These are phyloP conservation scores for Dendrolimus kikuchii DNA, from an alignment of 1,140 invertebrate genomes.

Conservation along the genomic window DNA sequence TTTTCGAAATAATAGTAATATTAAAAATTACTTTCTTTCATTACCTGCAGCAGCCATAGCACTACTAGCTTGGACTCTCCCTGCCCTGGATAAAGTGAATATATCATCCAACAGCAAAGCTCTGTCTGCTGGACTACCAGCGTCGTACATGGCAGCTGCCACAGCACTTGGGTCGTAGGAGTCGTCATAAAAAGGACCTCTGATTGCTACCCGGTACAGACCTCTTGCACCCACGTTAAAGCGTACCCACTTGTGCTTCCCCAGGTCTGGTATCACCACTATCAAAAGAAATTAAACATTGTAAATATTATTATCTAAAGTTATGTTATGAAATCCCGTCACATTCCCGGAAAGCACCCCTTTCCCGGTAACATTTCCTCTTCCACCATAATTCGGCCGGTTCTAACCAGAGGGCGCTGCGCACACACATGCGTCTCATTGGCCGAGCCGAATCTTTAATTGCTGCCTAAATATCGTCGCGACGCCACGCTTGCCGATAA, in stretches of 20 bases:
- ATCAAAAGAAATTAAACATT: conserved; percentile 15
- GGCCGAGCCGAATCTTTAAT: no score
- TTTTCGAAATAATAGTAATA: neutral
- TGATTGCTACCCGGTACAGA: conserved; percentile 50
- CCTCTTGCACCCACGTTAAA: conserved; percentile 59
- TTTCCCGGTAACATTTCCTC: no score
- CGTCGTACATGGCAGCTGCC: conserved; percentile 34
- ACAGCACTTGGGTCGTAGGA: no score
- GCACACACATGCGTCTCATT: no score
- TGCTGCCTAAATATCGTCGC: no score
- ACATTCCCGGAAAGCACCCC: no score
- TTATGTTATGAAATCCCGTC: no score
- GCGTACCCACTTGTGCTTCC: conserved; percentile 56
- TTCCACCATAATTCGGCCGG: no score
- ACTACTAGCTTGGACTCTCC: conserved; percentile 37
- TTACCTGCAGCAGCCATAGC: conserved; percentile 48
- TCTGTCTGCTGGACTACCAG: conserved; percentile 40
- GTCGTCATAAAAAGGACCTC: conserved; percentile 26
- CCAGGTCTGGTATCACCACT: conserved; percentile 59
- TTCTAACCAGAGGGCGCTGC: no score
- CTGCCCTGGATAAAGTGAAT: conserved; percentile 44
- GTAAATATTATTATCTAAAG: neutral
- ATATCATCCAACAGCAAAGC: conserved; percentile 47
- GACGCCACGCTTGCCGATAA: no score
- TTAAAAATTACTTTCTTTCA: neutral